phyloP scores from a whole-genome alignment of 1,140 invertebrate genomes.

The Penaeus vannamei region DNA sequence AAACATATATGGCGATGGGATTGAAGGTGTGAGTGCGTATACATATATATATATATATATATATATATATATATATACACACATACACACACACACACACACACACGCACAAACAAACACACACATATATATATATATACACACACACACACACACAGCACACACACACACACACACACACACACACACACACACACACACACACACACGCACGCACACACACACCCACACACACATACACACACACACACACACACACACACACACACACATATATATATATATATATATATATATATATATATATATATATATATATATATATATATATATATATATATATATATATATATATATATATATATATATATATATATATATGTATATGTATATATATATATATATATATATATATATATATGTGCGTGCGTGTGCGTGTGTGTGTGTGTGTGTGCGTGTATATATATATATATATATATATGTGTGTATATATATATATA shows the following conservation, averaged over 20 bases:
- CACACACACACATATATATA: not conserved
- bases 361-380: not conserved
- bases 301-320: not conserved
- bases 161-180: no score
- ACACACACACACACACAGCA: no score
- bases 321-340: constrained; percentile 1
- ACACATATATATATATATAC: no score
- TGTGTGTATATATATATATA: constrained; percentile 5
- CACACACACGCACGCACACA: no score
- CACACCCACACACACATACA: not conserved
- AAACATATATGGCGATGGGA: not conserved
- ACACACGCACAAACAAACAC: no score
- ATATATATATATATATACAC: no score
- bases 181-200: not conserved
- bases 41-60: not conserved
- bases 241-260: not conserved
- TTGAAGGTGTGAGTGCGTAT: not conserved
- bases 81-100: no score
- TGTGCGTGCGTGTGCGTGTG: not conserved
- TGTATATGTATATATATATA: not conserved
- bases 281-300: constrained; percentile 7
- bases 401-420: not conserved
- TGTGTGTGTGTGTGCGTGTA: not conserved
- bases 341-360: not conserved
- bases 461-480: not conserved